A percentile compares a stretch with the other conserved stretches of the same genome.
Evolutionary conservation across 2,113 vertebrate species (phyloP).

Genomic region (Barbus barbus): DNA sequence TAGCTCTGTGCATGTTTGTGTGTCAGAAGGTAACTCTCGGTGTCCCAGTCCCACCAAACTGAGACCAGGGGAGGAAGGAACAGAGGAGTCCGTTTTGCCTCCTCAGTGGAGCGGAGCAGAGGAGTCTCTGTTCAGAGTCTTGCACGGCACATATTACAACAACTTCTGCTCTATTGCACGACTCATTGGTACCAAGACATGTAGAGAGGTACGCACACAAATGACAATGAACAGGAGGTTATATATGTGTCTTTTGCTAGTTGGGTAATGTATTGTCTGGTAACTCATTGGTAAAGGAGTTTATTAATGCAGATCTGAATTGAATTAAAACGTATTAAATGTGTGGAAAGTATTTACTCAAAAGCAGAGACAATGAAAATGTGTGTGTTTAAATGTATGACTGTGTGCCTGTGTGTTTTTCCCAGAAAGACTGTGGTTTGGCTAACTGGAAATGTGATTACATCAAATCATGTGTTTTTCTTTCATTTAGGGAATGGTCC

Average conservation of each 20-base stretch:
- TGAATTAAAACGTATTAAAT: neutral
- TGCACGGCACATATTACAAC: conserved; percentile 98
- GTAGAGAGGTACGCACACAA: conserved; percentile 85
- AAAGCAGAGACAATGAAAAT: neutral
- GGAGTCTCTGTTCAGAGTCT: conserved; percentile 95
- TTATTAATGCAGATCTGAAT: neutral
- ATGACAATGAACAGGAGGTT: neutral
- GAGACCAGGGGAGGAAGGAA: conserved; percentile 79
- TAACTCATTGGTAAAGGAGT: neutral
- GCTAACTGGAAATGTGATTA: conserved; percentile 26
- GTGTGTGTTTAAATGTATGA: neutral
- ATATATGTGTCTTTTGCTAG: neutral
- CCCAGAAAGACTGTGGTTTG: conserved; percentile 37
- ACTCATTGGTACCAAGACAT: conserved; percentile 94
- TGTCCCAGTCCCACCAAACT: conserved; percentile 93
- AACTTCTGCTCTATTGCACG: conserved; percentile 98
- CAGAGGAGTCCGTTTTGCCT: conserved; percentile 73
- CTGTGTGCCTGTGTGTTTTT: conserved; percentile 16
- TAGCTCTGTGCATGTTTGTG: conserved; percentile 40
- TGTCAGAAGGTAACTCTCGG: conserved; percentile 90
- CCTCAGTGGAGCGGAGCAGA: conserved; percentile 92
- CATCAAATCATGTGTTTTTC: conserved; percentile 42
- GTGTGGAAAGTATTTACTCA: neutral
- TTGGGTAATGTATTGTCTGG: neutral
- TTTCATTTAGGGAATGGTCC: conserved; percentile 20